These are phyloP conservation scores for Protosalanx chinensis DNA, from an alignment of 2,797 vertebrate species.

Conservation along the genomic window DNA sequence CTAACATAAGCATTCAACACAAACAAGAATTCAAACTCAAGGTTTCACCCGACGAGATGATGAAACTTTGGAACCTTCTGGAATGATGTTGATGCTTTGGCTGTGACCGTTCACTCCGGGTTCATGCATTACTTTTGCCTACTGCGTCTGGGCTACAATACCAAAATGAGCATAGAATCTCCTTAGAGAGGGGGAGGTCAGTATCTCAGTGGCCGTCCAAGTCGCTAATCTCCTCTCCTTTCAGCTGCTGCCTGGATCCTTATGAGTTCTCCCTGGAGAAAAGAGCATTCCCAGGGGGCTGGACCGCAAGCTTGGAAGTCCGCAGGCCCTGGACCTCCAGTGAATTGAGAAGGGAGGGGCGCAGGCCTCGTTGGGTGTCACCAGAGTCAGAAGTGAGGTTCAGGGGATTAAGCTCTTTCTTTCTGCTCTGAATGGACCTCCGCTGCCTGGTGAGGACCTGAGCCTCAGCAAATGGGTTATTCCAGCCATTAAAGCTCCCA, in stretches of 20 bases:
- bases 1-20: conserved; percentile 11
- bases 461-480: conserved; percentile 20
- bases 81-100: background rate
- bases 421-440: conserved; percentile 28
- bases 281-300: conserved; percentile 18
- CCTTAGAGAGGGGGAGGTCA: background rate
- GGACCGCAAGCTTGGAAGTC: conserved; percentile 15
- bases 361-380: conserved; percentile 20
- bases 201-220: background rate
- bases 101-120: background rate
- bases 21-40: conserved; percentile 1
- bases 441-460: conserved; percentile 12
- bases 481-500: conserved; percentile 15
- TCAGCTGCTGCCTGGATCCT: background rate
- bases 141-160: background rate
- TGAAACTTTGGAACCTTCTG: background rate
- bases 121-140: background rate
- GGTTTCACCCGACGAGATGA: background rate
- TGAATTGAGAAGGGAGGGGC: conserved; percentile 35
- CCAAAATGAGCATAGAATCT: conserved; percentile 9
- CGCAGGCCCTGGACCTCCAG: background rate
- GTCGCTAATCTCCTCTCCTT: conserved; percentile 1
- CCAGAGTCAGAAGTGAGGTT: conserved; percentile 28
- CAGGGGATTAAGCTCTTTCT: conserved; percentile 28
- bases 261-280: background rate